Evolutionary conservation across 2,888 invertebrate species (phyloP).

Genomic region (Melanostoma mellinum): DNA sequence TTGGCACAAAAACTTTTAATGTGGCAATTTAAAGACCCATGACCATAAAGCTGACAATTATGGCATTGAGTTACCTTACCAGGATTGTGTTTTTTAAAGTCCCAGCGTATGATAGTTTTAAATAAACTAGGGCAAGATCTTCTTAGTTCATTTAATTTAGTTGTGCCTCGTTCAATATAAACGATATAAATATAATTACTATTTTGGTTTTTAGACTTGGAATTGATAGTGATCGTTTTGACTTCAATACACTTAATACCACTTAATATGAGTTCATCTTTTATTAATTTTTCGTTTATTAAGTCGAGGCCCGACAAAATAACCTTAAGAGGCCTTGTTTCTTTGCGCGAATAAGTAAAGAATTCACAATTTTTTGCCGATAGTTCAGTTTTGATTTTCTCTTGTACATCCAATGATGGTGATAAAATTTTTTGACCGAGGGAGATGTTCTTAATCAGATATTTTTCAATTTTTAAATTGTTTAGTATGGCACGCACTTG

Average conservation of each 20-base stretch:
- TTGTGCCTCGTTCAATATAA: conserved; percentile 10
- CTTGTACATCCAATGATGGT: not conserved
- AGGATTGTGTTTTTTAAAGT: not conserved
- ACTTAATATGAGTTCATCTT: not conserved
- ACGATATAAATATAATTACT: conserved; percentile 7
- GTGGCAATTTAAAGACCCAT: conserved; percentile 19
- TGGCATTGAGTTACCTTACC: conserved; percentile 15
- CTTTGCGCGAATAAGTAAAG: conserved; percentile 7
- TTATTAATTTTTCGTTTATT: conserved; percentile 7
- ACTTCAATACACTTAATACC: conserved; percentile 1
- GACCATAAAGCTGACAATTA: conserved; percentile 27
- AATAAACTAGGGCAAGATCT: not conserved
- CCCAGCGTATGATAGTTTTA: conserved; percentile 25
- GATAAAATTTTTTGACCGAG: conserved; percentile 3
- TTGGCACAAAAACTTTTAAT: conserved; percentile 27
- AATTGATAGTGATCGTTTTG: conserved; percentile 6
- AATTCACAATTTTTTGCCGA: not conserved
- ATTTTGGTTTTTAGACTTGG: not conserved
- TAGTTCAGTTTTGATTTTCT: no score
- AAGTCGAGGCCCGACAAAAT: not conserved
- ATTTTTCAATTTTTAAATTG: conserved; percentile 14
- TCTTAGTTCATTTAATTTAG: conserved; percentile 20
- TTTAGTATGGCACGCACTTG: not conserved
- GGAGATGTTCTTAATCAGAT: conserved; percentile 16
- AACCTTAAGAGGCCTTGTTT: conserved; percentile 3